phyloP scores from a whole-genome alignment of 2,113 vertebrate species.

The Trematocara nigrifrons region DNA sequence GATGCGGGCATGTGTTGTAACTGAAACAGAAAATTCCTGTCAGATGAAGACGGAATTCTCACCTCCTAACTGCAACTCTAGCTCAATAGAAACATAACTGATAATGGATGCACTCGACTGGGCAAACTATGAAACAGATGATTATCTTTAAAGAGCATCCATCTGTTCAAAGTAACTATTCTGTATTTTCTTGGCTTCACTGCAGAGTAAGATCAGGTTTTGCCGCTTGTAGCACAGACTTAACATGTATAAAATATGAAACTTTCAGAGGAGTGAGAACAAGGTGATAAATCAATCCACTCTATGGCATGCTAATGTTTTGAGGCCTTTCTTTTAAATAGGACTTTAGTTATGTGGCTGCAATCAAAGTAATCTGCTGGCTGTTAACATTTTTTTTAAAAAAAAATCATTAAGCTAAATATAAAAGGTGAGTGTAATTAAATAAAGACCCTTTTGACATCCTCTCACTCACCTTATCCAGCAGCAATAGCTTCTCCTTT shows the following conservation, averaged over 20 bases:
- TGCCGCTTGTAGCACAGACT: background rate
- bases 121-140: background rate
- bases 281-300: background rate
- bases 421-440: background rate
- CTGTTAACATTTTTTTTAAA: fast-evolving
- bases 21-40: conserved; percentile 28
- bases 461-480: conserved; percentile 82
- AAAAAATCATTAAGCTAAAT: background rate
- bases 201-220: background rate
- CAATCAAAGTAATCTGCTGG: background rate
- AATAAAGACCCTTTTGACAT: background rate
- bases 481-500: conserved; percentile 85
- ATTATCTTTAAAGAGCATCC: conserved; percentile 10
- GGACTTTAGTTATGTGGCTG: background rate
- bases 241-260: background rate
- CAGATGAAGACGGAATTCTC: conserved; percentile 40
- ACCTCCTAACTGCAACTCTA: conserved; percentile 40
- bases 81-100: conserved; percentile 6
- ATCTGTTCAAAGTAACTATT: background rate
- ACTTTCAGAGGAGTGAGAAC: background rate
- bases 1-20: background rate
- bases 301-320: background rate
- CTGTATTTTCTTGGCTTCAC: background rate
- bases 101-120: conserved; percentile 22
- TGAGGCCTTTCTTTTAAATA: background rate